phyloP scores from a whole-genome alignment of 2,888 invertebrate genomes.

The Lepetodrilus schrolli region DNA sequence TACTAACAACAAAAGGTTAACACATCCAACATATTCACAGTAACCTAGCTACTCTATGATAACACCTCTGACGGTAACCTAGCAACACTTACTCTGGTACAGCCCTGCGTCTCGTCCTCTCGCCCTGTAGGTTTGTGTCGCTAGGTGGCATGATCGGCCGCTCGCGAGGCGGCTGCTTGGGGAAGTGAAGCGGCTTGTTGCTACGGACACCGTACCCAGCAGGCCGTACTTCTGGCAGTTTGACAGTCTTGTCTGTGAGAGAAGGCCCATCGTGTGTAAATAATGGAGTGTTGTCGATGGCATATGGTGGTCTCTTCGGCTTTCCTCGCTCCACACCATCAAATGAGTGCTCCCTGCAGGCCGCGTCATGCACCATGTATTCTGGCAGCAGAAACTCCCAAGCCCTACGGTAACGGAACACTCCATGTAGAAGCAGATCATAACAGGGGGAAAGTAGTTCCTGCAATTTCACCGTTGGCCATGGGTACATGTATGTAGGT shows the following conservation, averaged over 20 bases:
- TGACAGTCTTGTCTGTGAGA: slow-evolving; percentile 65
- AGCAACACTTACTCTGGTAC: slow-evolving; percentile 31
- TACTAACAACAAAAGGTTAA: too few species aligned
- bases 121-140: slow-evolving; percentile 30
- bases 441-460: too few species aligned
- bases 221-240: slow-evolving; percentile 58
- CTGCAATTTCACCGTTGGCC: too few species aligned
- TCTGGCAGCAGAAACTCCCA: slow-evolving; percentile 69
- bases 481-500: too few species aligned
- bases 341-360: slow-evolving; percentile 72
- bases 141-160: too few species aligned
- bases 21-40: too few species aligned
- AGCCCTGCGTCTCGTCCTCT: not conserved
- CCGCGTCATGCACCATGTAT: slow-evolving; percentile 69
- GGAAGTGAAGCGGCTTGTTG: slow-evolving; percentile 44
- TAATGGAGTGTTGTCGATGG: slow-evolving; percentile 52
- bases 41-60: too few species aligned
- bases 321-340: slow-evolving; percentile 34
- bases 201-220: slow-evolving; percentile 63
- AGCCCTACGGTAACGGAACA: too few species aligned
- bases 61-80: not conserved
- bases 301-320: slow-evolving; percentile 47
- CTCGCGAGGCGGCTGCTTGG: slow-evolving; percentile 32
- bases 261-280: slow-evolving; percentile 54
- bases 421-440: too few species aligned